Base-by-base conservation (phyloP, 2,797 vertebrate species). In the Sebastes iracundus region DNA sequence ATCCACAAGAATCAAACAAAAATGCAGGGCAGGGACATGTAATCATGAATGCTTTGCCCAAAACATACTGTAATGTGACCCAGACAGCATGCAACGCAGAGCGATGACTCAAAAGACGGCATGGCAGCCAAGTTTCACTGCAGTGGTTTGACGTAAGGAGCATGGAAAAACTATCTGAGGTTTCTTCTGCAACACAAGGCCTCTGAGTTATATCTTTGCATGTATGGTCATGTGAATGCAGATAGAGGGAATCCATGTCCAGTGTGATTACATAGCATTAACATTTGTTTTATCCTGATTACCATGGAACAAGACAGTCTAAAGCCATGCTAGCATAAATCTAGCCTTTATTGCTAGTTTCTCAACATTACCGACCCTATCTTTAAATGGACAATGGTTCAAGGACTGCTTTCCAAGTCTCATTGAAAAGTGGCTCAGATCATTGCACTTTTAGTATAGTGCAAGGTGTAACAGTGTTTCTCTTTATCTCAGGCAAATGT, bases 41-140 rank as follows among this genome's bases (percentile, higher is more conserved):
- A 22, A 23, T 58, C 42, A 6, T 61, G n/a, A 28, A 65, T 38
- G 61, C 16, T 25, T 73, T 27, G 20, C 23, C 59, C 49, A 58
- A 74, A 79, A 77, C 7, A 18, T 20, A 38, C 14, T 33, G 68
- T 30, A 63, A 42, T 18, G 71, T 38, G 46, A 56, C 28, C 63
- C 55, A 60, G 65, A 66, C 32, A 27, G 58, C 72, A 42, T 3
- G 20, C 2, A 53, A 32, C 38, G 8, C 38, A 46, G 42, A 62
- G n/a, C 20, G 12, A 2, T 35, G 20, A 30, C 59, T 61, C 68
- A 22, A 49, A 72, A 38, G 55, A 76, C 8, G 1, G 64, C 65
- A 5, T 5, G 62, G 70, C 68, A 27, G 77, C 65, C 60, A 53
- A 65, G 32, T 60, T 81, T 66, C 33, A 73, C 18, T 64, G 63